Evolutionary conservation across 1,140 invertebrate species (phyloP), one percentile per base, ranked within the genome.

Genomic region (Caenorhabditis brenneri): DNA sequence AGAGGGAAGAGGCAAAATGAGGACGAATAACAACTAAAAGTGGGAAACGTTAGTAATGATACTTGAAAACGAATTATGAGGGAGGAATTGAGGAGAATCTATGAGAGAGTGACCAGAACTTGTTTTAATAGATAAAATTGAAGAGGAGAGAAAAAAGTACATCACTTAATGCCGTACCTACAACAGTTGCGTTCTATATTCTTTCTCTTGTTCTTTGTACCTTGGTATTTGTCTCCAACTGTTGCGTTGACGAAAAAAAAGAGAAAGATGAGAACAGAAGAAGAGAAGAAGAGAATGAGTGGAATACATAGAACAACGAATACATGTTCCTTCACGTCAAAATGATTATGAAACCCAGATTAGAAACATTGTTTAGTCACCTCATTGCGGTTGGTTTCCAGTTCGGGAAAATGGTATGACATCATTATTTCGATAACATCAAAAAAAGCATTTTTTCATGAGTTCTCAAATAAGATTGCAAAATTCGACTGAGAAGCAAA

Each of bases 201-300:
- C 9, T 19, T 6, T 58, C 36, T 74, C 36, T 33, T 74, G 33
- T 74, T 74, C 65, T 74, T 74, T 74, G 65, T 74, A 74, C 65
- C 27, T 42, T 74, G 65, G 24, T 74, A 74, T 74, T 46, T 74
- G 65, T 39, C n/a, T 27, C n/a, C 24, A 55, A 27, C 15, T 27
- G n/a, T 27, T 27, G n/a, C 65, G 65, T 0, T 2, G 15, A 74
- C 15, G 31, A 24, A 19, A 36, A 36, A 65, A n/a, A 19, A 0
- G 15, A 15, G 58, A 36, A 65, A n/a, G n/a, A n/a, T n/a, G n/a
- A n/a, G n/a, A n/a, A n/a, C n/a, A n/a, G n/a, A n/a, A n/a, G n/a
- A n/a, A n/a, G n/a, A n/a, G n/a, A n/a, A n/a, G n/a, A n/a, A n/a
- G n/a, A n/a, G n/a, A n/a, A n/a, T n/a, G 49, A 58, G n/a, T 58